Evolutionary conservation across 2,113 vertebrate species (phyloP).

Genomic region (Phylloscopus trochiloides): DNA sequence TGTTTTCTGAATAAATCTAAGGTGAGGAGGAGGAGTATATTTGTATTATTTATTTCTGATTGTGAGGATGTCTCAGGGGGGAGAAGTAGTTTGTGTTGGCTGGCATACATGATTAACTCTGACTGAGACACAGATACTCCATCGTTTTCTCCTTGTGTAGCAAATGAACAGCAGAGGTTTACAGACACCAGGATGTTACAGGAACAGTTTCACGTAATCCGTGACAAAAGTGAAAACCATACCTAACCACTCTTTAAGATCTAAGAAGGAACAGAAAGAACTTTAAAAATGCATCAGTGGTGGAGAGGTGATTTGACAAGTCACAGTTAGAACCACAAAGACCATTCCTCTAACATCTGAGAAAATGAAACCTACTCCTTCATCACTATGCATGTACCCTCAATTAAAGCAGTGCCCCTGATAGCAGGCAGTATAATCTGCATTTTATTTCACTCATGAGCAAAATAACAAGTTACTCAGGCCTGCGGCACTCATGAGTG

Average conservation of each 20-base stretch:
- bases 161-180: not conserved
- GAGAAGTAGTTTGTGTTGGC: not conserved
- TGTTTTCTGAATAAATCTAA: slow-evolving; percentile 43
- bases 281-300: not conserved
- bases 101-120: not conserved
- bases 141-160: slow-evolving; percentile 13
- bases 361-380: slow-evolving; percentile 64
- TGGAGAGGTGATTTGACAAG: slow-evolving; percentile 9
- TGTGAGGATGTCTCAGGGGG: not conserved
- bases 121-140: not conserved
- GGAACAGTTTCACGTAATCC: not conserved
- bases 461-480: slow-evolving; percentile 86
- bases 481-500: slow-evolving; percentile 84
- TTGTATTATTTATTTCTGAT: slow-evolving; percentile 32
- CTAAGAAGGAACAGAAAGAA: not conserved
- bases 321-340: slow-evolving; percentile 23
- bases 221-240: not conserved
- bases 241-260: not conserved
- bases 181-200: not conserved
- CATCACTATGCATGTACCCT: slow-evolving; percentile 65
- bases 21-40: not conserved
- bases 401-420: slow-evolving; percentile 79
- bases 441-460: slow-evolving; percentile 86
- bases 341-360: slow-evolving; percentile 41
- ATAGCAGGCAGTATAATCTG: slow-evolving; percentile 80